Conservation (phyloP, 2,797 vertebrate species). For the Spinus olivaceus region DNA sequence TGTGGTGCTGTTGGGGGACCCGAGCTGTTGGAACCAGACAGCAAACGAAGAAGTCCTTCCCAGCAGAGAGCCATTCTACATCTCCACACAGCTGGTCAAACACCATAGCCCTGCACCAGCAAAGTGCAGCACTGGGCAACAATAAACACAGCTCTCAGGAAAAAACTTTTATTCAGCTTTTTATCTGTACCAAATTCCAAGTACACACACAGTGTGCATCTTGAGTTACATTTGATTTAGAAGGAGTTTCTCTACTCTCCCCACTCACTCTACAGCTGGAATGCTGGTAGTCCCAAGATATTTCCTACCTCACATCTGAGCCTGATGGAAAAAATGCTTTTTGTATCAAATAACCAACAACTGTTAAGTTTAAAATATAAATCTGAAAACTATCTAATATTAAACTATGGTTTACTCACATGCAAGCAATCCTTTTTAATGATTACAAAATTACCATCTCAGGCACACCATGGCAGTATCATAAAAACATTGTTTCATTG, state of each 20-base stretch:
- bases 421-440: neutral
- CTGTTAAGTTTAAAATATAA: neutral
- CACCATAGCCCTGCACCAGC: no score
- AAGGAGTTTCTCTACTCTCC: neutral
- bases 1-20: accelerated
- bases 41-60: neutral
- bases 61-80: accelerated
- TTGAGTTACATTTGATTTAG: neutral
- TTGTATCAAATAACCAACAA: neutral
- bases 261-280: neutral
- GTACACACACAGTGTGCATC: neutral
- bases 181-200: neutral
- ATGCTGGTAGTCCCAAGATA: neutral
- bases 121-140: accelerated
- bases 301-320: neutral
- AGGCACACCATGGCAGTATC: neutral
- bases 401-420: neutral
- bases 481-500: neutral
- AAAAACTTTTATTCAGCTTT: neutral
- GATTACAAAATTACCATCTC: neutral
- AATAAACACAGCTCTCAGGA: neutral
- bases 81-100: neutral
- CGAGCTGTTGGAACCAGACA: neutral
- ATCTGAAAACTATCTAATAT: neutral
- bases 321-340: neutral